phyloP scores from a whole-genome alignment of 2,888 invertebrate species.

The Linyphia triangularis region DNA sequence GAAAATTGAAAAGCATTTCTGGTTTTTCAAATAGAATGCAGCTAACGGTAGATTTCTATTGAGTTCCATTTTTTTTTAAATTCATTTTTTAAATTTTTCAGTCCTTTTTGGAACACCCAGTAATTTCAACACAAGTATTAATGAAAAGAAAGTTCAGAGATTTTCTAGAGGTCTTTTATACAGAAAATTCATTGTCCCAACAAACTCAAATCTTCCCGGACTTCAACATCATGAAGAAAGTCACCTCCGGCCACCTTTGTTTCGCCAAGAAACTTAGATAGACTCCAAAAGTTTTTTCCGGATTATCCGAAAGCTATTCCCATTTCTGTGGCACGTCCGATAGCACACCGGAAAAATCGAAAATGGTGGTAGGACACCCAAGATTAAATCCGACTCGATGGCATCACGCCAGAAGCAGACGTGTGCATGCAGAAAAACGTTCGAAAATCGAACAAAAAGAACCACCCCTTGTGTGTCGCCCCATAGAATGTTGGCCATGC shows the following conservation, averaged over 20 bases:
- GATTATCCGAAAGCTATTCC: neutral
- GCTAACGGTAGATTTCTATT: too few species aligned
- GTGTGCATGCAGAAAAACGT: conserved; percentile 3
- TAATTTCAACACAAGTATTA: too few species aligned
- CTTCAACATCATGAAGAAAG: too few species aligned
- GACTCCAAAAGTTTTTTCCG: neutral
- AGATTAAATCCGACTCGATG: conserved; percentile 50
- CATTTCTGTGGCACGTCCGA: conserved; percentile 16
- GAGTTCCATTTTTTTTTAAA: too few species aligned
- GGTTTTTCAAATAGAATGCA: too few species aligned
- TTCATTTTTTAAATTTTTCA: too few species aligned
- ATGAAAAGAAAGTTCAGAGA: too few species aligned
- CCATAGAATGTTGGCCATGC: conserved; percentile 13
- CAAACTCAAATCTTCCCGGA: too few species aligned
- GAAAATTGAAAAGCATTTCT: too few species aligned
- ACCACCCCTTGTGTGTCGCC: neutral
- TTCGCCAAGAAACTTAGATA: neutral
- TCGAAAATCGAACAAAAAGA: neutral
- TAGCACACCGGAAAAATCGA: neutral
- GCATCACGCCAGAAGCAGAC: conserved; percentile 49
- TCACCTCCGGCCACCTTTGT: neutral
- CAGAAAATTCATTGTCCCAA: too few species aligned
- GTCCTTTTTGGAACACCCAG: too few species aligned
- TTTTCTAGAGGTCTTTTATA: too few species aligned
- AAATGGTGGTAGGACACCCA: conserved; percentile 24